Evolutionary conservation across 2,888 invertebrate genomes (phyloP), one percentile per base, ranked within the genome.

Genomic region (Polietes domitor): DNA sequence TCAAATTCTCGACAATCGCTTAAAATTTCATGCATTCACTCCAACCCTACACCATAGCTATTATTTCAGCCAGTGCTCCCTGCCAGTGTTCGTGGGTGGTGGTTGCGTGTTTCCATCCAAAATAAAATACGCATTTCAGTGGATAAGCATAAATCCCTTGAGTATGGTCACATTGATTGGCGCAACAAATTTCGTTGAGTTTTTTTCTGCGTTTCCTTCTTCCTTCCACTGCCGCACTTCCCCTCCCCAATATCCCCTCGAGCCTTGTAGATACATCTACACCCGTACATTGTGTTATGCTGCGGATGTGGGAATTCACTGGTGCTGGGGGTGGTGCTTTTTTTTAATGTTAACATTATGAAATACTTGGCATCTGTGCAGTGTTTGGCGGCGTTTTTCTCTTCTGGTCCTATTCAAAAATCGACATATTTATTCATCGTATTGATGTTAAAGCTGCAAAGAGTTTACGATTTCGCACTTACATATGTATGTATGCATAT

Each of bases 71-170:
- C 37, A 37, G 10, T 37, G 9, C 7, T 37, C n/a, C 7, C 32
- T 32, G 4, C 7, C 32, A 37, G 47, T 47, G 47, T 47, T 4
- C n/a, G 6, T 7, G 61, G 15, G 15, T n/a, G n/a, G n/a, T n/a
- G n/a, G n/a, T n/a, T n/a, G n/a, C 32, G n/a, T 32, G n/a, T 61
- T 1, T 61, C 26, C 58, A 58, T 26, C 15, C 3, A 58, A 26
- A 28, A 61, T 61, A 61, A 61, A 61, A 26, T 61, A 10, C 12
- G n/a, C n/a, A 5, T 61, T 61, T 61, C 15, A 10, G 24, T 17
- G 53, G 19, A 9, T 58, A 43, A 63, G 26, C 32, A 26, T 32
- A 65, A 77, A 81, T 81, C 72, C 55, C 47, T 37, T 55, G 55
- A 32, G 43, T 81, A 43, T 72, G 76, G 58, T 76, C 50, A 15